phyloP scores from a whole-genome alignment of 2,888 invertebrate genomes.

The Apamea sordens region DNA sequence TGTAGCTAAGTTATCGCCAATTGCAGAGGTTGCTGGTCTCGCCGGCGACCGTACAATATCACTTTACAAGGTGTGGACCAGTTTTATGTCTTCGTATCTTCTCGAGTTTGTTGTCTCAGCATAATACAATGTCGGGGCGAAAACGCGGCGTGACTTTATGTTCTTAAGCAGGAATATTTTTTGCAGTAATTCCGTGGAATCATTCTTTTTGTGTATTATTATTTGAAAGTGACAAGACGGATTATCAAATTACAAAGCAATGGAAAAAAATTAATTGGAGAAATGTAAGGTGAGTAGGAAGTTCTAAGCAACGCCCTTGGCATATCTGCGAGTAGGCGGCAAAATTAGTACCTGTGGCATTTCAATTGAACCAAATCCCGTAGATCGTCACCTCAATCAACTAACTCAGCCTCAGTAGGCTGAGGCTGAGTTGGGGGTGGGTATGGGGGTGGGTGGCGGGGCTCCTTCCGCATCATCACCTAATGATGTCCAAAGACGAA shows the following conservation, averaged over 20 bases:
- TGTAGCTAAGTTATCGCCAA: constrained; percentile 75
- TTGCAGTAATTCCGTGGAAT: constrained; percentile 5
- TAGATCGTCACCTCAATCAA: not conserved
- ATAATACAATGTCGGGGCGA: constrained; percentile 29
- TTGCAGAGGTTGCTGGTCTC: constrained; percentile 71
- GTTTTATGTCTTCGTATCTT: constrained; percentile 59
- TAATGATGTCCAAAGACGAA: not conserved
- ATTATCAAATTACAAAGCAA: constrained; percentile 36
- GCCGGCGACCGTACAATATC: constrained; percentile 68
- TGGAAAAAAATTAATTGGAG: not conserved
- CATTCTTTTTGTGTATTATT: constrained; percentile 35
- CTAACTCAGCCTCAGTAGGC: not conserved
- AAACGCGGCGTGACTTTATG: constrained; percentile 30
- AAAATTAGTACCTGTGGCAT: not conserved
- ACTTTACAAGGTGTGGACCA: constrained; percentile 57
- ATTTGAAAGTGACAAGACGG: constrained; percentile 29
- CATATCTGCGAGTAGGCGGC: not conserved
- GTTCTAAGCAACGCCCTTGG: not conserved
- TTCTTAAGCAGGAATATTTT: constrained; percentile 36
- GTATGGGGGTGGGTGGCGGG: too few species aligned
- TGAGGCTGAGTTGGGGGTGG: too few species aligned
- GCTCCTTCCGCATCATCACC: not conserved
- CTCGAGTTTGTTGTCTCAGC: constrained; percentile 45
- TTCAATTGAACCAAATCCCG: not conserved
- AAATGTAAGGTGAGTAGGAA: not conserved